Conservation (phyloP, 2,888 invertebrate species). For the Drosophila prostipennis region DNA sequence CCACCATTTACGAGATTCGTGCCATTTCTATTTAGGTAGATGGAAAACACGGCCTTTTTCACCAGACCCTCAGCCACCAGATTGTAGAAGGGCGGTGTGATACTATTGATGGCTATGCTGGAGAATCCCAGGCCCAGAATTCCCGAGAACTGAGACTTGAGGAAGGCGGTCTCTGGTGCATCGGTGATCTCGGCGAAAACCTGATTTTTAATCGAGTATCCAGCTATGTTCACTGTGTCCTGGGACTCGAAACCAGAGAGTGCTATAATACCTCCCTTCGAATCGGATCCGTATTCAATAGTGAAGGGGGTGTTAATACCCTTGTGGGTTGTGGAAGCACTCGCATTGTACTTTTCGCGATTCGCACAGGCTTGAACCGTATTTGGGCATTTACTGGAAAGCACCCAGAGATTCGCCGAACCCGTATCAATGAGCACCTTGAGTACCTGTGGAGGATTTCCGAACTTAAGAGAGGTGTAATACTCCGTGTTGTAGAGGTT, state of each 20-base stretch:
- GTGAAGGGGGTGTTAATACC: conserved; percentile 93
- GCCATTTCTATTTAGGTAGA: conserved; percentile 91
- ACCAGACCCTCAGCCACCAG: conserved; percentile 92
- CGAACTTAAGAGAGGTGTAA: conserved; percentile 89
- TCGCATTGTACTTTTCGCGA: conserved; percentile 89
- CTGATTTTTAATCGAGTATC: conserved; percentile 89
- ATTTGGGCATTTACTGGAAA: conserved; percentile 87
- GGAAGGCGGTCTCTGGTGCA: conserved; percentile 94
- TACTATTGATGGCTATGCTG: conserved; percentile 89
- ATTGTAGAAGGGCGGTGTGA: conserved; percentile 95
- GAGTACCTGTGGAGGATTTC: conserved; percentile 90
- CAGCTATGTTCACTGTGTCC: conserved; percentile 87
- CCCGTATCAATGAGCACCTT: conserved; percentile 95
- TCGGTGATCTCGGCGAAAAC: conserved; percentile 94
- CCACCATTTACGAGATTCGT: conserved; percentile 88
- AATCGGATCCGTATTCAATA: conserved; percentile 93
- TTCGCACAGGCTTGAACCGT: conserved; percentile 84
- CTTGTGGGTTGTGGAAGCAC: conserved; percentile 90
- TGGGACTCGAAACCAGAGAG: conserved; percentile 51
- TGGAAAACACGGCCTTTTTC: conserved; percentile 92
- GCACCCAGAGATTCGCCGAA: conserved; percentile 86
- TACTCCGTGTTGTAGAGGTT: conserved; percentile 67
- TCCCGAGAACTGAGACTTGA: conserved; percentile 98
- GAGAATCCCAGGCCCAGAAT: conserved; percentile 96
- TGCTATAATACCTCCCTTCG: conserved; percentile 21